A percentile compares a stretch with the other conserved stretches of the same genome.
phyloP scores from a whole-genome alignment of 1,140 invertebrate species.

The Ceratoteleas bidentatus region DNA sequence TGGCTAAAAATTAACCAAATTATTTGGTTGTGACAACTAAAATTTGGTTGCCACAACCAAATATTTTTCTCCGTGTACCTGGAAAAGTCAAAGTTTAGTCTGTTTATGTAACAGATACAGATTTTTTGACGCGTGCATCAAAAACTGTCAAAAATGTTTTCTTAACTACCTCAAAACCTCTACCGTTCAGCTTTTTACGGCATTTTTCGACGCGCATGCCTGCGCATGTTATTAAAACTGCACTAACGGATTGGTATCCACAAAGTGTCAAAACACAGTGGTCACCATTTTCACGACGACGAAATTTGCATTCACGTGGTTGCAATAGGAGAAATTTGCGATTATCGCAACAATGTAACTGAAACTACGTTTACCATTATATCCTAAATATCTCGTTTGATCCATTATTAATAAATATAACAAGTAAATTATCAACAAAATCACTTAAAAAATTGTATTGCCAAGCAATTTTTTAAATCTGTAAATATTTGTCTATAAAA shows the following conservation, averaged over 20 bases:
- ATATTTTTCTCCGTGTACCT: too few species aligned
- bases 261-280: slow-evolving; percentile 46
- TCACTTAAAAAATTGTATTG: too few species aligned
- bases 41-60: too few species aligned
- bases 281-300: slow-evolving; percentile 29
- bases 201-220: slow-evolving; percentile 27
- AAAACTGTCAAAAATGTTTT: slow-evolving; percentile 33
- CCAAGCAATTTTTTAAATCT: too few species aligned
- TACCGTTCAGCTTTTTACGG: slow-evolving; percentile 10
- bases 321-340: slow-evolving; percentile 16
- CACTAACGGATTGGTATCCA: slow-evolving; percentile 35
- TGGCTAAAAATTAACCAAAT: too few species aligned
- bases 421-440: too few species aligned
- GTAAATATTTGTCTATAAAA: too few species aligned
- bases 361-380: background rate
- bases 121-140: slow-evolving; percentile 23
- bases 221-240: slow-evolving; percentile 48
- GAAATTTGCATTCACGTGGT: slow-evolving; percentile 17
- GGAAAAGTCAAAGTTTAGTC: slow-evolving; percentile 38
- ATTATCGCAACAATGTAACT: slow-evolving; percentile 33
- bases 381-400: too few species aligned
- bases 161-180: slow-evolving; percentile 38
- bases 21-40: too few species aligned
- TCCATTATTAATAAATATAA: too few species aligned
- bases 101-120: slow-evolving; percentile 42